phyloP scores from a whole-genome alignment of 2,797 vertebrate genomes.

The Sebastes jordani region DNA sequence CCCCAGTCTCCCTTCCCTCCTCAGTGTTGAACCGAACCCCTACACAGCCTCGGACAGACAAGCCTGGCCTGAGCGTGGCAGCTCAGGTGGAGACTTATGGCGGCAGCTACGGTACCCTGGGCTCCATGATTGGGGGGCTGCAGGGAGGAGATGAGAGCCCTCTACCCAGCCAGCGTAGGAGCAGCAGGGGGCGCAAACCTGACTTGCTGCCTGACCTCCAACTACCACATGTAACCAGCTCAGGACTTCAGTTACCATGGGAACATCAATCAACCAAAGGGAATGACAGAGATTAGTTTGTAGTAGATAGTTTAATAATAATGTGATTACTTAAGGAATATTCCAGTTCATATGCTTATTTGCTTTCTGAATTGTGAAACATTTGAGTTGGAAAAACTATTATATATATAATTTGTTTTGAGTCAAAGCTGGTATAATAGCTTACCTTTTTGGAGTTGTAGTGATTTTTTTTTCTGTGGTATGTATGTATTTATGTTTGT shows the following conservation, averaged over 20 bases:
- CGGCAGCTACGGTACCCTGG: slow-evolving; percentile 42
- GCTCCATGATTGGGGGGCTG: slow-evolving; percentile 61
- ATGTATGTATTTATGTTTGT: not conserved
- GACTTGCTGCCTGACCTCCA: slow-evolving; percentile 43
- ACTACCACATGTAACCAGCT: slow-evolving; percentile 17
- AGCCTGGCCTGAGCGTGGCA: slow-evolving; percentile 52
- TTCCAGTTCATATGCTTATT: not conserved
- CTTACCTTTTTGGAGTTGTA: not conserved
- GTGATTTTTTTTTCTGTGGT: not conserved
- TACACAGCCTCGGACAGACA: not conserved
- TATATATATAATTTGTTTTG: not conserved
- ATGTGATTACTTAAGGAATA: not conserved
- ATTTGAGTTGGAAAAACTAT: not conserved
- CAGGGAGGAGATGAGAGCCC: slow-evolving; percentile 54
- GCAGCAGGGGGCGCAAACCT: slow-evolving; percentile 21
- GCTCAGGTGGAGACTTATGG: slow-evolving; percentile 66
- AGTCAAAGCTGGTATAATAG: not conserved
- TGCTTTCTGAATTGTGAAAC: not conserved
- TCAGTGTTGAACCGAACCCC: not conserved
- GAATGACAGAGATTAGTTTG: not conserved
- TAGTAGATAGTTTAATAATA: not conserved
- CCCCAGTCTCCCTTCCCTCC: slow-evolving; percentile 37
- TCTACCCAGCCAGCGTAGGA: not conserved
- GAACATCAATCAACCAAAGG: not conserved
- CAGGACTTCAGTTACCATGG: not conserved